phyloP scores from a whole-genome alignment of 2,797 vertebrate genomes.

The Euthynnus affinis region DNA sequence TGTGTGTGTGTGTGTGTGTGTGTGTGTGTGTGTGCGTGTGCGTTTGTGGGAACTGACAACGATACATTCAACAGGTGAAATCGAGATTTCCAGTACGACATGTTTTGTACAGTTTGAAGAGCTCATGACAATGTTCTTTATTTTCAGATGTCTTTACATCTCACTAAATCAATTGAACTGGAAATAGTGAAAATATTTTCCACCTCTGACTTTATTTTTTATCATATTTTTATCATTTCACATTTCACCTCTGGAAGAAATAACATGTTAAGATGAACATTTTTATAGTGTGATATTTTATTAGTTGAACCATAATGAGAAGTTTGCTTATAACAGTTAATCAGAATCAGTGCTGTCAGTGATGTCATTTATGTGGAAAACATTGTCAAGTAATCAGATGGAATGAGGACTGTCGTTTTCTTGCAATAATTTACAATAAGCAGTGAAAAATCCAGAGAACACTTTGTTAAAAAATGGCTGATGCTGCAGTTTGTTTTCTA shows the following conservation, averaged over 20 bases:
- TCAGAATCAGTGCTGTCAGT: background rate
- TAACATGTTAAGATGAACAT: background rate
- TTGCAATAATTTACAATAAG: constrained; percentile 7
- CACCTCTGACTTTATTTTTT: background rate
- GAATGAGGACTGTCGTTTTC: constrained; percentile 2
- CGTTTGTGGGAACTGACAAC: background rate
- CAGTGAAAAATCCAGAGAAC: too few species aligned
- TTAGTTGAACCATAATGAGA: background rate
- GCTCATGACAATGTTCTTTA: constrained; percentile 1
- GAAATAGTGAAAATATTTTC: background rate
- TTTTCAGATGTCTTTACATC: constrained; percentile 1
- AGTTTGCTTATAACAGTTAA: background rate
- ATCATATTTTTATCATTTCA: constrained; percentile 7
- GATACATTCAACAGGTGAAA: background rate
- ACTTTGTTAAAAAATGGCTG: background rate
- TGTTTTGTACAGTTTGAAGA: background rate
- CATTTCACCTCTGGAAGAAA: constrained; percentile 6
- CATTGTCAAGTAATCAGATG: constrained; percentile 12
- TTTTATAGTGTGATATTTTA: constrained; percentile 1
- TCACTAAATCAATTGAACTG: background rate
- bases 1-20: background rate
- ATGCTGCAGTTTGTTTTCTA: constrained; percentile 5
- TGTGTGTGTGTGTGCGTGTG: too few species aligned
- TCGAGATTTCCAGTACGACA: background rate
- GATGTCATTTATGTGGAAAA: constrained; percentile 3